Conservation (phyloP, 2,888 invertebrate genomes). For the Lordiphosa fenestrarum region DNA sequence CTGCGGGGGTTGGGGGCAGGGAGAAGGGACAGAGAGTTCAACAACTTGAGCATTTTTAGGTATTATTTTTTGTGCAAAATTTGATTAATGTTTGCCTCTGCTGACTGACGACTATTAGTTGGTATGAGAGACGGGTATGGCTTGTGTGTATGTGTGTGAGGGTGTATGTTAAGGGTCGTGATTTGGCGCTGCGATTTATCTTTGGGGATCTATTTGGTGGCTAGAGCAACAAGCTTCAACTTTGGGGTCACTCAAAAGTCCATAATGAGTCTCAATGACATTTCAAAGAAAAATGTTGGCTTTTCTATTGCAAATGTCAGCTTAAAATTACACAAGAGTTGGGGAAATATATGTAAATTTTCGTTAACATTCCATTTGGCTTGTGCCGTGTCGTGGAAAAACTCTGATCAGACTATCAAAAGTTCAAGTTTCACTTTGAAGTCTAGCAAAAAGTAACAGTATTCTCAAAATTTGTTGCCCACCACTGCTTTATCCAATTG, state of each 20-base stretch:
- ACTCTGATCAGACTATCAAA: too few species aligned
- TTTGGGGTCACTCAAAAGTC: conserved; percentile 33
- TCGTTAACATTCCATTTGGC: too few species aligned
- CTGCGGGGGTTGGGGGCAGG: conserved; percentile 15
- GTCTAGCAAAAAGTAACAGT: too few species aligned
- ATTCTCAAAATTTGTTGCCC: too few species aligned
- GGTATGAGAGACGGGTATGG: conserved; percentile 33
- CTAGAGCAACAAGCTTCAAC: conserved; percentile 52
- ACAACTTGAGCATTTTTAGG: conserved; percentile 61
- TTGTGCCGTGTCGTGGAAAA: too few species aligned
- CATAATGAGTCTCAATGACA: conserved; percentile 20
- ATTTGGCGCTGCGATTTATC: conserved; percentile 64
- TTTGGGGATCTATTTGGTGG: conserved; percentile 38
- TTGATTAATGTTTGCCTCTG: conserved; percentile 63
- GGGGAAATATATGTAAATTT: too few species aligned
- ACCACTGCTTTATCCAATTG: too few species aligned
- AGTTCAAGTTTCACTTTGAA: too few species aligned
- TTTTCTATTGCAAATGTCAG: too few species aligned
- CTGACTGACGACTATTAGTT: conserved; percentile 66
- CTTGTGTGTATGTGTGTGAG: conserved; percentile 2
- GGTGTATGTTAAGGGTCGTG: conserved; percentile 36
- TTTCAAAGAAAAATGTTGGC: conserved; percentile 1
- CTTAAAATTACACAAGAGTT: too few species aligned
- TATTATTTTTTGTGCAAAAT: conserved; percentile 36
- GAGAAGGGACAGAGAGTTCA: conserved; percentile 17